A percentile compares a stretch with the other conserved stretches of the same genome.
phyloP scores from a whole-genome alignment of 2,113 vertebrate species.

The Taurulus bubalis region DNA sequence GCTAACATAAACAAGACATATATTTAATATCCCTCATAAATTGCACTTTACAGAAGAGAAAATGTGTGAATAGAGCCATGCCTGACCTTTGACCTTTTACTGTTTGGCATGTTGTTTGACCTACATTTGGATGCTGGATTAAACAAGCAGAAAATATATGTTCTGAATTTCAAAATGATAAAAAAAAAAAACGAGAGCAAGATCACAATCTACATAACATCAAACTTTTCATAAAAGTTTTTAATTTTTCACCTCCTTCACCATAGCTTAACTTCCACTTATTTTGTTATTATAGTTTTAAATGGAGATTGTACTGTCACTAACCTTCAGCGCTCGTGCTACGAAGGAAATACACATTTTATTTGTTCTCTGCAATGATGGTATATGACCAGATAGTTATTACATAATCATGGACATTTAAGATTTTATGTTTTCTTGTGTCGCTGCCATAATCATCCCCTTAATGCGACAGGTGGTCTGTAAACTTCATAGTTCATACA shows the following conservation, averaged over 20 bases:
- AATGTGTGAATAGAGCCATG: not conserved
- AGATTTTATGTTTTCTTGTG: not conserved
- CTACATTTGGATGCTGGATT: not conserved
- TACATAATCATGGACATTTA: not conserved
- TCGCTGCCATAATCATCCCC: conserved; percentile 3
- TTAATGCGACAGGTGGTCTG: conserved; percentile 14
- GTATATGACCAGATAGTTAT: not conserved
- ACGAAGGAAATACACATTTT: not conserved
- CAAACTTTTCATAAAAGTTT: not conserved
- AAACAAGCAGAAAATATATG: not conserved
- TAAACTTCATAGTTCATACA: conserved; percentile 40
- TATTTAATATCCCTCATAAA: not conserved
- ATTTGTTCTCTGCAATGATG: not conserved
- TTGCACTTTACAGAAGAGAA: not conserved
- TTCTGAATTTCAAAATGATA: not conserved
- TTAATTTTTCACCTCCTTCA: not conserved
- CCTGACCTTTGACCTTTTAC: conserved; percentile 2
- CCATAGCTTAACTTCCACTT: not conserved
- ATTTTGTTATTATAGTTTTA: not conserved
- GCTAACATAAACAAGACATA: not conserved
- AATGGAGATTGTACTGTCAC: not conserved
- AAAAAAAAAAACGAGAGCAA: not conserved
- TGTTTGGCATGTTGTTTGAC: conserved; percentile 16
- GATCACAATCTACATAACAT: too few species aligned
- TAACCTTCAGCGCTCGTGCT: not conserved